A percentile compares a stretch with the other conserved stretches of the same genome.
phyloP scores from a whole-genome alignment of 2,113 vertebrate species.

The Kryptolebias marmoratus region DNA sequence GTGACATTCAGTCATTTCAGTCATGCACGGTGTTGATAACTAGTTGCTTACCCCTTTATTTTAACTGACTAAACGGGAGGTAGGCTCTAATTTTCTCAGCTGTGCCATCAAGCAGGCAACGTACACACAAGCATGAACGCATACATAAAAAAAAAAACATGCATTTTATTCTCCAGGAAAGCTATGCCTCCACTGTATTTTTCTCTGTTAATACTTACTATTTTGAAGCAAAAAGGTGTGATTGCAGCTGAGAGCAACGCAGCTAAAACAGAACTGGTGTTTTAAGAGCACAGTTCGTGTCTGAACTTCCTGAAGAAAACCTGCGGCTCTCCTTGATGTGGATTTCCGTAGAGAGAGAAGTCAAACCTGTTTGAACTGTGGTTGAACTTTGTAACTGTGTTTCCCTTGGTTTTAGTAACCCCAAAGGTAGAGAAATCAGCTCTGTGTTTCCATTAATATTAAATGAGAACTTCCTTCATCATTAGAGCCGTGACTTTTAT shows the following conservation, averaged over 20 bases:
- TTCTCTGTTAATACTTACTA: slow-evolving; percentile 15
- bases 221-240: slow-evolving; percentile 27
- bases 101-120: slow-evolving; percentile 16
- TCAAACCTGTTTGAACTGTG: slow-evolving; percentile 54
- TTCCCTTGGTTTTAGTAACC: slow-evolving; percentile 24
- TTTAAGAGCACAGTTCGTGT: slow-evolving; percentile 28
- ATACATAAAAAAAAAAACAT: not conserved
- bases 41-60: slow-evolving; percentile 55
- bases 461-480: slow-evolving; percentile 36
- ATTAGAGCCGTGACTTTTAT: slow-evolving; percentile 46
- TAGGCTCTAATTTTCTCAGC: slow-evolving; percentile 46
- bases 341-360: slow-evolving; percentile 38
- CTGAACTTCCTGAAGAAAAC: slow-evolving; percentile 36
- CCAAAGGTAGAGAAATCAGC: slow-evolving; percentile 33
- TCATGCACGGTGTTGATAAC: slow-evolving; percentile 45
- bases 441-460: slow-evolving; percentile 54
- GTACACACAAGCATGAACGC: not conserved
- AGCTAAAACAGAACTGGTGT: slow-evolving; percentile 32
- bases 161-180: not conserved
- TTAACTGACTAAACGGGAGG: slow-evolving; percentile 36
- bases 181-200: slow-evolving; percentile 3
- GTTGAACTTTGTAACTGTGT: slow-evolving; percentile 52
- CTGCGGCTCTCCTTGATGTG: slow-evolving; percentile 32
- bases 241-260: slow-evolving; percentile 10
- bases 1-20: slow-evolving; percentile 44